Evolutionary conservation across 1,140 invertebrate species (phyloP), one percentile per base, ranked within the genome.

Genomic region (Drosophila subpulchrella): DNA sequence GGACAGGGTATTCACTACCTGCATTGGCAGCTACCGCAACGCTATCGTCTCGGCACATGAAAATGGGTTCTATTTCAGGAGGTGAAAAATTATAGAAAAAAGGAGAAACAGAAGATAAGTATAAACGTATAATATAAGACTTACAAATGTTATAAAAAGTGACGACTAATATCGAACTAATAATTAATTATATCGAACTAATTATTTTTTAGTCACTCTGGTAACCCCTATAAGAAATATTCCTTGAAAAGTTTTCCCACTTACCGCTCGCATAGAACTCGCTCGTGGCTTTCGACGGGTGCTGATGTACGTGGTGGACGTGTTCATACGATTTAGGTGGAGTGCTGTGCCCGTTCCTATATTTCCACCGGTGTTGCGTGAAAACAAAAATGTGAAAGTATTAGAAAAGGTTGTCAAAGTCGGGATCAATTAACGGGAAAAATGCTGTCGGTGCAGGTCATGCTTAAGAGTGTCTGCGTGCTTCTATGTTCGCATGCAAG

Each of bases 271-370:
- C 88, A 91, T 91, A 90, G 91, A 92, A 86, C 78, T 92, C 71
- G 79, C 63, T 57, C 89, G 84, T 38, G 85, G 71, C 76, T 92
- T 92, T 89, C 90, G 75, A 36, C 91, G 84, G 73, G 91, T 92
- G 84, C 91, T 92, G 55, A 95, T 93, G 92, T 95, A 95, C 0
- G 95, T 95, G 58, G 94, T 94, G 75, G 93, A 94, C 10, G 95
- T 95, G 90, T 95, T 95, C 75, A 94, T 94, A 68, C 95, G 92
- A 60, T 94, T 93, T 12, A 95, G 92, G 70, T 92, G 91, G 53
- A 93, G 88, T 30, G 93, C 93, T 71, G 94, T 93, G 73, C 93
- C 93, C 74, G 85, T 92, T 81, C 89, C 91, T 92, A 44, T 8
- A 41, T 4, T 32, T n/a, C 4, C 13, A 17, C 44, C 15, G 17